Base-by-base conservation (phyloP, 2,113 vertebrate species). In the Mesocricetus auratus region DNA sequence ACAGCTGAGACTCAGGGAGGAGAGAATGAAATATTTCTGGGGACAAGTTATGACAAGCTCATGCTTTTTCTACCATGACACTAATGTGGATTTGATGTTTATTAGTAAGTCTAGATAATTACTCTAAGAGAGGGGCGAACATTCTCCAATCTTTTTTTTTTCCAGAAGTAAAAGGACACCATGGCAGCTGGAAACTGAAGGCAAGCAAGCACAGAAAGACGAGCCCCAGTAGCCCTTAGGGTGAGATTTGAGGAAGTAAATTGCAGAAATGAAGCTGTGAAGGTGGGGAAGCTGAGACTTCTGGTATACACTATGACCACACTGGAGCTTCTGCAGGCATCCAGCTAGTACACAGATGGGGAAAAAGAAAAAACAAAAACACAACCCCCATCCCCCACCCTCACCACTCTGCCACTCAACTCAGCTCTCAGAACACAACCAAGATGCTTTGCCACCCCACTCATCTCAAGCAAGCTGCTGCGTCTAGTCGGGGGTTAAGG, bases 181-280 rank as follows among this genome's bases (percentile, higher is more conserved):
- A 36, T 45, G 47, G 60, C 21, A 4, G 62, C 56, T 73, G n/a
- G 64, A n/a, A 89, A 79, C 94, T 39, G 89, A 53, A 74, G 0
- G 10, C 53, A 60, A 89, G 62, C 91, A 60, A 89, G 62, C 91
- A 74, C 19, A 7, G 10, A 36, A 92, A 94, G 68, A 62, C 89
- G 36, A 74, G 56, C 17, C 89, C 39, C 53, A 26, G n/a, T 33
- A 11, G 42, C 31, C 58, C 29, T 4, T 2, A 4, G 56, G 31
- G 45, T 47, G 4, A 17, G n/a, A 47, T 95, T 96, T 97, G 95
- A 94, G 97, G 97, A 98, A 98, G 96, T 97, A 60, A 96, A 97
- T 97, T 97, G 91, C 87, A 98, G 97, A 98, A 98, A 94, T 0
- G 97, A 97, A 97, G 96, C 96, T 83, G 5, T 13, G 89, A 88